Base-by-base conservation (phyloP, 2,888 invertebrate genomes). In the Biston betularia region DNA sequence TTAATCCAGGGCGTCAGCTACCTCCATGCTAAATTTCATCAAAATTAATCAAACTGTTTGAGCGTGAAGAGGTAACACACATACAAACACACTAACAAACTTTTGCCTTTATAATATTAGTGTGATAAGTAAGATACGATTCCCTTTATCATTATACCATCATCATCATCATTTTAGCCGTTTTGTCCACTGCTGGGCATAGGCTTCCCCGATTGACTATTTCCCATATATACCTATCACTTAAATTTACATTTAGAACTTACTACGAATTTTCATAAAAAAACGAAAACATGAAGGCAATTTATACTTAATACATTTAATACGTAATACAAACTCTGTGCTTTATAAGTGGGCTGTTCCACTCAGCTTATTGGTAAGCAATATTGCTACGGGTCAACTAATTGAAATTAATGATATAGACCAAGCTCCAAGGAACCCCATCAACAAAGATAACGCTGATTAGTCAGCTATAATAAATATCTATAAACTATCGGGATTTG, bases 321-420 rank as follows among this genome's bases (percentile, higher is more conserved):
- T 76, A 87, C 76, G 77, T 76, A 88, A 87, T 88, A 80, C 57
- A 71, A 64, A 68, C 81, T 76, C 48, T 46, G 42, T 67, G 79
- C 81, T 79, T 76, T 76, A 83, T 85, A 87, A 87, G 85, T 88
- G 86, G 89, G 86, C 73, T 86, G 81, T 79, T 79, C 84, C 90
- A 89, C 91, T 92, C 84, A 83, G 86, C 77, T 80, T 80, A 75
- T 75, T 75, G 70, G 66, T 69, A 62, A 46, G 71, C 67, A 69
- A 85, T 88, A 89, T 89, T 85, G 84, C 85, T 81, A 82, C 79
- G 77, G 84, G 81, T 80, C 81, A 79, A 82, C 83, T 88, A 89
- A 92, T 92, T 89, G 88, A 88, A 89, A 93, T 91, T 88, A 89
- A 92, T 90, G 90, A 87, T 83, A 82, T 44, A 50, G 53, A 48